A percentile compares a stretch with the other conserved stretches of the same genome.
These are phyloP conservation scores for Patella ulyssiponensis DNA, from an alignment of 2,888 invertebrate genomes.

Conservation along the genomic window DNA sequence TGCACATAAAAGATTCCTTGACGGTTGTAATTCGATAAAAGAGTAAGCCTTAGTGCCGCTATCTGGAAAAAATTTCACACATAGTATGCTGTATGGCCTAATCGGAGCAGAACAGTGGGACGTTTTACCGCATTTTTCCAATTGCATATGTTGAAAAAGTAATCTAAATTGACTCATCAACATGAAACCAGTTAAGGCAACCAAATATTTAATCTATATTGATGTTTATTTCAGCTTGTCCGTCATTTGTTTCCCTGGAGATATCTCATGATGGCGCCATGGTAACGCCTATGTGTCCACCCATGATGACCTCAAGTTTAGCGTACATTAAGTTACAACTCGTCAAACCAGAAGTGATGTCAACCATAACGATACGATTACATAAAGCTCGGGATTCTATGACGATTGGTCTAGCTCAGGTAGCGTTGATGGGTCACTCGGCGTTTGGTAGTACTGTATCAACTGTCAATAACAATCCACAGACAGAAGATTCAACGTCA, in stretches of 20 bases:
- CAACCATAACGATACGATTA: slow-evolving; percentile 83
- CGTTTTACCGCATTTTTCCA: too few species aligned
- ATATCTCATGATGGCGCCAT: slow-evolving; percentile 85
- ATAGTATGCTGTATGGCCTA: too few species aligned
- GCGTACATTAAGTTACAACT: slow-evolving; percentile 88
- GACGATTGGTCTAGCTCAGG: slow-evolving; percentile 90
- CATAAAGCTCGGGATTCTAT: slow-evolving; percentile 91
- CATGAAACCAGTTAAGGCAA: not conserved
- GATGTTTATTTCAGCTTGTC: slow-evolving; percentile 79
- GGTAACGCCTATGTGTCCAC: slow-evolving; percentile 87
- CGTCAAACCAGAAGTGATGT: slow-evolving; percentile 87
- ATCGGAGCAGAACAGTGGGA: too few species aligned
- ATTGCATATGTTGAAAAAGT: too few species aligned
- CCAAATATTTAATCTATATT: slow-evolving; percentile 1
- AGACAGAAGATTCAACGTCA: slow-evolving; percentile 67
- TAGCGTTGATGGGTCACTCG: slow-evolving; percentile 87
- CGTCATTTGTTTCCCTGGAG: slow-evolving; percentile 87
- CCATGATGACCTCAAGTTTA: slow-evolving; percentile 85
- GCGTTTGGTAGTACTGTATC: slow-evolving; percentile 81
- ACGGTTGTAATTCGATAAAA: too few species aligned
- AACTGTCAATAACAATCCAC: slow-evolving; percentile 46
- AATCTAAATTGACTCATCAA: not conserved
- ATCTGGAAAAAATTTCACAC: too few species aligned
- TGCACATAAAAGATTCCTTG: too few species aligned
- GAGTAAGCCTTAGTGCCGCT: too few species aligned